phyloP scores from a whole-genome alignment of 1,140 invertebrate genomes.

The Cardiocondyla obscurior region DNA sequence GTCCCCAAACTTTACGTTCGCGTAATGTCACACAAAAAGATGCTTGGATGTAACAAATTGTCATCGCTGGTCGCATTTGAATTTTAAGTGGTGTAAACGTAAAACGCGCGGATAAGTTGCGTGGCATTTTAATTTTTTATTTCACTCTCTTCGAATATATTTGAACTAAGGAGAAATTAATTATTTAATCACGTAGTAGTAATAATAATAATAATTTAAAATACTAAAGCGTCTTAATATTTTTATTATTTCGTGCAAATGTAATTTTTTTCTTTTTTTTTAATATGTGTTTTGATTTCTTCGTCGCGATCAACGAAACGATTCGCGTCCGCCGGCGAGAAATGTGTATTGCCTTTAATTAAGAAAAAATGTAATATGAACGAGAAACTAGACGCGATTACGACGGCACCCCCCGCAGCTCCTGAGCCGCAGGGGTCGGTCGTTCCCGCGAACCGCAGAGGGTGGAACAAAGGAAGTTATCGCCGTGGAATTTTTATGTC shows the following conservation, averaged over 20 bases:
- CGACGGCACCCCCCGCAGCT: conserved; percentile 65
- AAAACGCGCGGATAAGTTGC: neutral
- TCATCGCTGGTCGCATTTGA: neutral
- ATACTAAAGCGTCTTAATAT: neutral
- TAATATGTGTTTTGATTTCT: neutral
- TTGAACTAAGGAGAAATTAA: neutral
- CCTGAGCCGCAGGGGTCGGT: conserved; percentile 70
- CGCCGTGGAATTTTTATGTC: conserved; percentile 83
- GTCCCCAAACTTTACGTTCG: neutral
- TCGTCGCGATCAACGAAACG: neutral
- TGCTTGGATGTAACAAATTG: conserved; percentile 1
- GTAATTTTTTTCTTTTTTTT: neutral
- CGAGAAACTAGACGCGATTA: conserved; percentile 75
- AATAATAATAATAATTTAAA: conserved; percentile 1
- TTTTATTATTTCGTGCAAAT: neutral
- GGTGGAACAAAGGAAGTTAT: conserved; percentile 84
- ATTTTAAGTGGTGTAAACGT: neutral
- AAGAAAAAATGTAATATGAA: conserved; percentile 81
- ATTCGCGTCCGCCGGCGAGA: neutral
- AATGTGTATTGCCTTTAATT: conserved; percentile 77
- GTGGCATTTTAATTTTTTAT: too few relatives aligned
- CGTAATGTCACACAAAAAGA: neutral
- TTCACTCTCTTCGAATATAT: neutral
- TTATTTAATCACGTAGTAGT: neutral
- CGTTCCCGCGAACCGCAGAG: conserved; percentile 72